Evolutionary conservation across 2,888 invertebrate species (phyloP).

Genomic region (Ichneumoninae sp.): DNA sequence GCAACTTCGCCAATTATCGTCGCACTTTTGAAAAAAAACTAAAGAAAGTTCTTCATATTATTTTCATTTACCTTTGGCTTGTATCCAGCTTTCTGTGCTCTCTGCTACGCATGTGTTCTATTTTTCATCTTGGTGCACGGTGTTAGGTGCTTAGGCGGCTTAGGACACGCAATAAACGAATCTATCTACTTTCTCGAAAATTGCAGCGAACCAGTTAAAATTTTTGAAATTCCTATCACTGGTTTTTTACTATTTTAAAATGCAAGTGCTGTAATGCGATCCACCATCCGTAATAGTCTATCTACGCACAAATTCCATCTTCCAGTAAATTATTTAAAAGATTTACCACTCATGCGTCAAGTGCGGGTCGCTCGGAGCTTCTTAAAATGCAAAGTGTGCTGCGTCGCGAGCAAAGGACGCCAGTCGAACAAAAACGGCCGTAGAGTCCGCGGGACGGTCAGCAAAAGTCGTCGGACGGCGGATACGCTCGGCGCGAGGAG

Average conservation of each 20-base stretch:
- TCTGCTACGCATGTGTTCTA: too few species aligned
- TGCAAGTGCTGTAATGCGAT: not conserved
- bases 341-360: not conserved
- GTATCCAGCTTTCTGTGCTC: too few species aligned
- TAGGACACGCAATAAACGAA: too few species aligned
- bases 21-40: too few species aligned
- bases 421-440: conserved; percentile 41
- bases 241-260: not conserved
- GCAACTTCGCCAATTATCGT: too few species aligned
- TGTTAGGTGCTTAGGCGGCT: too few species aligned
- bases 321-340: not conserved
- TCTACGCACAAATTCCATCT: not conserved
- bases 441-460: conserved; percentile 28
- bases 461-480: not conserved
- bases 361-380: not conserved
- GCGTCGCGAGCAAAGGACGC: conserved; percentile 41
- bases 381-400: conserved; percentile 61
- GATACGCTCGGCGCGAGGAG: conserved; percentile 31
- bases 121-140: too few species aligned
- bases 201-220: too few species aligned
- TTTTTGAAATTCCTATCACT: not conserved
- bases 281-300: not conserved
- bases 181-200: too few species aligned
- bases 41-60: too few species aligned
- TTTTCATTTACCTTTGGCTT: too few species aligned